Evolutionary conservation across 2,797 vertebrate genomes (phyloP).

Genomic region (Apodemus agrarius): DNA sequence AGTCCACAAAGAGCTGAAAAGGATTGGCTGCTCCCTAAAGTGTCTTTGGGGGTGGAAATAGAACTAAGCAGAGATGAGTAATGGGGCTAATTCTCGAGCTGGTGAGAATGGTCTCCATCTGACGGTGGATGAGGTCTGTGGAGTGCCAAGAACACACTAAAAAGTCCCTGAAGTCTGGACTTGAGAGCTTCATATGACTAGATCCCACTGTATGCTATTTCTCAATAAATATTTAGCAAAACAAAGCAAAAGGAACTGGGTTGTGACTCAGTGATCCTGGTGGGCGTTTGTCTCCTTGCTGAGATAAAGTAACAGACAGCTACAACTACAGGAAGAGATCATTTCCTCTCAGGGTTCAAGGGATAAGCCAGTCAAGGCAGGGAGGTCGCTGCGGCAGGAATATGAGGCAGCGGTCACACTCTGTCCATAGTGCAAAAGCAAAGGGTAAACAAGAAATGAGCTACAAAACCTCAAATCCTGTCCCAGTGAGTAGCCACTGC

Average conservation of each 20-base stretch:
- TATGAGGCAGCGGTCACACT: background rate
- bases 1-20: background rate
- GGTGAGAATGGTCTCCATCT: background rate
- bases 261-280: accelerated
- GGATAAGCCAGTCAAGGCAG: background rate
- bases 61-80: background rate
- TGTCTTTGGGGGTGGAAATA: background rate
- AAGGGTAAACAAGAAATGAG: background rate
- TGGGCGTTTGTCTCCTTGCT: background rate
- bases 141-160: background rate
- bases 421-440: accelerated
- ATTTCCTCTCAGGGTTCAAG: background rate
- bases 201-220: background rate
- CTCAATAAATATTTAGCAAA: background rate
- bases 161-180: background rate
- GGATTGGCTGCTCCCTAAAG: background rate
- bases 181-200: background rate
- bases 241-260: background rate
- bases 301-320: too few species aligned
- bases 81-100: background rate
- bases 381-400: accelerated
- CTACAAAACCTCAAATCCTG: background rate
- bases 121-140: background rate
- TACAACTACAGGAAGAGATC: too few species aligned
- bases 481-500: too few species aligned